Evolutionary conservation across 2,888 invertebrate species (phyloP).

Genomic region (Bombylius discolor): DNA sequence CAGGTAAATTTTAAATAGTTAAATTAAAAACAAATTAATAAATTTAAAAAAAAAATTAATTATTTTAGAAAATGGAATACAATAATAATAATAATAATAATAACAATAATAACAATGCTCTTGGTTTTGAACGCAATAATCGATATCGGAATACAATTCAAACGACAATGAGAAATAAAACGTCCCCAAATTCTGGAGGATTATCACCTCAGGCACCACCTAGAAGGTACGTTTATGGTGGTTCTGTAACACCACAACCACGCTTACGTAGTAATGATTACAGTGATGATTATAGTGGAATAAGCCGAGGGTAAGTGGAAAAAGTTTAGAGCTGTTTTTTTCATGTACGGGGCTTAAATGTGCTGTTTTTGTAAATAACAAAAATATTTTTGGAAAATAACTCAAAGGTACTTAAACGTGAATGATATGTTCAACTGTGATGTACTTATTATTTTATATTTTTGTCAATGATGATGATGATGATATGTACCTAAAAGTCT

Average conservation of each 20-base stretch:
- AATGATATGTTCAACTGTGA: too few species aligned
- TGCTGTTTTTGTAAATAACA: too few species aligned
- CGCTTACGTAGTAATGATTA: conserved; percentile 36
- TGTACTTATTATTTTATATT: too few species aligned
- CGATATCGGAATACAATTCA: conserved; percentile 29
- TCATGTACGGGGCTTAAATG: too few species aligned
- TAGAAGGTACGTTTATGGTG: conserved; percentile 42
- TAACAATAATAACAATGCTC: conserved; percentile 4
- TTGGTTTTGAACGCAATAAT: conserved; percentile 26
- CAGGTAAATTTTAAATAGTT: conserved; percentile 18
- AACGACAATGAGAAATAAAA: conserved; percentile 14
- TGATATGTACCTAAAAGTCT: too few species aligned
- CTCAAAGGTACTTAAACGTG: too few species aligned
- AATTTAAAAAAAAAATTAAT: too few species aligned
- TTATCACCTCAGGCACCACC: conserved; percentile 13
- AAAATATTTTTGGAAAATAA: too few species aligned
- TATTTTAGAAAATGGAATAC: conserved; percentile 1
- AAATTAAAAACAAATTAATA: not conserved
- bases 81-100: not conserved
- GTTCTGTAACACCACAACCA: conserved; percentile 45
- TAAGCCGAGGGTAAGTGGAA: conserved; percentile 37
- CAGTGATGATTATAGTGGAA: conserved; percentile 27
- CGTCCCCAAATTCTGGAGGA: conserved; percentile 6
- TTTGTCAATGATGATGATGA: too few species aligned
- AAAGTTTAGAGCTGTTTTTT: too few species aligned